These are phyloP conservation scores for Graphium colonna DNA, from an alignment of 2,888 invertebrate genomes.

Conservation along the genomic window DNA sequence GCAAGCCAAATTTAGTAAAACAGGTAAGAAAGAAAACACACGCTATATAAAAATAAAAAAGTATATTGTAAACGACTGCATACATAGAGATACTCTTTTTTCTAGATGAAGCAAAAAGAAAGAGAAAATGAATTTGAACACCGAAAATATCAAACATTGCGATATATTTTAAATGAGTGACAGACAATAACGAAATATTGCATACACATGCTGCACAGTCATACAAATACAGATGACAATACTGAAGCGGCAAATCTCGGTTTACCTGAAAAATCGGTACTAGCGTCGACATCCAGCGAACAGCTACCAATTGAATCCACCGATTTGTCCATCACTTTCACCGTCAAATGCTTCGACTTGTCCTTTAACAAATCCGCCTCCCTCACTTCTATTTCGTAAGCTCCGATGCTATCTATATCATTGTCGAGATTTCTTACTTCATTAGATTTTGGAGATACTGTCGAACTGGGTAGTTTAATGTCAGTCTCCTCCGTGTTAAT, in stretches of 20 bases:
- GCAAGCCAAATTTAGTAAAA: slow-evolving; percentile 10
- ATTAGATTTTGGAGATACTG: slow-evolving; percentile 65
- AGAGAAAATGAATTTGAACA: slow-evolving; percentile 7
- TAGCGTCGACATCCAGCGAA: slow-evolving; percentile 90
- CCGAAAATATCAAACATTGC: slow-evolving; percentile 2
- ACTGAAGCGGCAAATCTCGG: slow-evolving; percentile 28
- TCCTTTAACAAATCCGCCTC: slow-evolving; percentile 64
- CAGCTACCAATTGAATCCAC: slow-evolving; percentile 93
- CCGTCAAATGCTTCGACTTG: slow-evolving; percentile 58
- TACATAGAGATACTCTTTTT: not conserved
- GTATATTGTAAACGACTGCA: slow-evolving; percentile 17
- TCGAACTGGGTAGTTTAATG: slow-evolving; percentile 68
- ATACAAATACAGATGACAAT: slow-evolving; percentile 31
- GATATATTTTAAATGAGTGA: slow-evolving; percentile 1
- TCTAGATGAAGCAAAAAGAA: slow-evolving; percentile 16
- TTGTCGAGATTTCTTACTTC: slow-evolving; percentile 42
- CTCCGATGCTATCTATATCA: slow-evolving; percentile 68
- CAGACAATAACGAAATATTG: slow-evolving; percentile 35
- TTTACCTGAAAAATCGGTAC: slow-evolving; percentile 87
- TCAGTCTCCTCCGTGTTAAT: slow-evolving; percentile 72
- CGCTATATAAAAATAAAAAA: slow-evolving; percentile 10
- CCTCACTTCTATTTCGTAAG: slow-evolving; percentile 71
- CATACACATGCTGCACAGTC: slow-evolving; percentile 36
- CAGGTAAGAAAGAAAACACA: slow-evolving; percentile 23
- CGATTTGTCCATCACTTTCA: slow-evolving; percentile 85